Evolutionary conservation across 2,113 vertebrate genomes (phyloP).

Genomic region (Nestor notabilis): DNA sequence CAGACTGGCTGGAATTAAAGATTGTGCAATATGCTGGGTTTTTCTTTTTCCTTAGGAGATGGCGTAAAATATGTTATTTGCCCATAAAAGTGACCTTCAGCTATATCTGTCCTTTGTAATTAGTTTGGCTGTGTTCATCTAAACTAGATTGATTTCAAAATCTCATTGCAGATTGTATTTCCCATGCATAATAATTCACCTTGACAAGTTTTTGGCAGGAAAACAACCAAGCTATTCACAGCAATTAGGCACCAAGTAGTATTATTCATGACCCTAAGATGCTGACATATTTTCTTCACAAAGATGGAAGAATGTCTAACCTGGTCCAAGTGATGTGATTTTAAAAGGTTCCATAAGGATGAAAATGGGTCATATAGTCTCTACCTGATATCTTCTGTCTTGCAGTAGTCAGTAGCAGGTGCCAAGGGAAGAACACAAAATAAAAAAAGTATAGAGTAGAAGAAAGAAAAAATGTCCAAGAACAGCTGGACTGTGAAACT

Average conservation of each 20-base stretch:
- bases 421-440: neutral
- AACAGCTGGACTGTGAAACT: neutral
- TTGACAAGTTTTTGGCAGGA: neutral
- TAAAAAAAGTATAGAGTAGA: neutral
- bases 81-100: neutral
- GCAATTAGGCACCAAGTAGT: neutral
- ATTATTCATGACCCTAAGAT: neutral
- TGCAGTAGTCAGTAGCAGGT: neutral
- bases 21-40: rapidly evolving
- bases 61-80: neutral
- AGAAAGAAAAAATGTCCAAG: neutral
- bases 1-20: neutral
- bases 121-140: neutral
- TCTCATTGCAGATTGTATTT: neutral
- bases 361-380: neutral
- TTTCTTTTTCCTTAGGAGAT: neutral
- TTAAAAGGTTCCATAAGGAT: neutral
- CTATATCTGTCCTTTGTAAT: neutral
- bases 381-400: neutral
- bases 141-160: neutral
- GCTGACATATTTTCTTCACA: neutral
- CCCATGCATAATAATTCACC: neutral
- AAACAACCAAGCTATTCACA: neutral
- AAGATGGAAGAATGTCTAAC: neutral
- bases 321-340: neutral